Evolutionary conservation across 2,888 invertebrate species (phyloP), one percentile per base, ranked within the genome.

Genomic region (Epirrita christyi): DNA sequence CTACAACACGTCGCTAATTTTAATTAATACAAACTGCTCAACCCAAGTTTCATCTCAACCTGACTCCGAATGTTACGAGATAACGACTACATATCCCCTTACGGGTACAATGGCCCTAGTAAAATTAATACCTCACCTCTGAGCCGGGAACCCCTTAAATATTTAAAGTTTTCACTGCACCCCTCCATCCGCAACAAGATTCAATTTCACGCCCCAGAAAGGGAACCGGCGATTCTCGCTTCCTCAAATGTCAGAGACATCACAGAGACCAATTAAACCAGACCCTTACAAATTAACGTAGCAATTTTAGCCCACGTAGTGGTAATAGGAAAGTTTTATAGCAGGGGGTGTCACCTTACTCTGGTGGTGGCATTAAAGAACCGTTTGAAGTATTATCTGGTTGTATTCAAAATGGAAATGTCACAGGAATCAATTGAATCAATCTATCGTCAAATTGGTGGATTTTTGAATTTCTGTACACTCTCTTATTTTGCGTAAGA

Each of bases 151-250:
- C 80, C 85, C 81, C 86, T 85, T 84, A 91, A 91, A 92, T 91
- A 90, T 91, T 91, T 91, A 88, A 59, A 92, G 89, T 89, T 89
- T 87, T 81, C 85, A 73, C 74, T 78, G 73, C 84, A 80, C 88
- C 90, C n/a, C 89, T 86, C 78, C 80, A 73, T 75, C 88, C 87
- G 83, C 86, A 90, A 90, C 91, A 91, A 86, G 90, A 92, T 92
- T 92, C 91, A 92, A 92, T 92, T 91, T 91, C 86, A 90, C 90
- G 88, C 88, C 88, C 83, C 78, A 79, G 83, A 88, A 89, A 88
- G 86, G 88, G 89, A 84, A 85, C 81, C 78, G 86, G 71, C 82
- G 83, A 83, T 86, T 83, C 78, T 78, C 82, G 78, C 77, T 81
- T 83, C 76, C 83, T 88, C 85, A 85, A 87, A 88, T 78, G 86